These are phyloP conservation scores for Caenorhabditis wallacei DNA, from an alignment of 2,888 invertebrate genomes.

Conservation along the genomic window DNA sequence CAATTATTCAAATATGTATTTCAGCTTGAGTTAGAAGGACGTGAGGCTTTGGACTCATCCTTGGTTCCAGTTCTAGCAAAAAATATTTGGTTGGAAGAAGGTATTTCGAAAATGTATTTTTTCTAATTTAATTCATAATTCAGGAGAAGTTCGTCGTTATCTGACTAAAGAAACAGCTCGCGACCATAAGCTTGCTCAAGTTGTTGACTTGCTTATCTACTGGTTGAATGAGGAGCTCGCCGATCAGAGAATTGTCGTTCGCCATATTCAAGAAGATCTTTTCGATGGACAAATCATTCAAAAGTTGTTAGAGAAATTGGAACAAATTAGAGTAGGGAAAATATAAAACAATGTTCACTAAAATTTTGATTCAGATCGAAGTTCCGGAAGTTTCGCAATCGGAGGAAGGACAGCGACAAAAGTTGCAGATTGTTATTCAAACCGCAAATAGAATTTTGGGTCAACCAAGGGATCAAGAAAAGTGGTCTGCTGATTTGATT, in stretches of 20 bases:
- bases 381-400: slow-evolving; percentile 99
- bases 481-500: slow-evolving; percentile 96
- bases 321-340: slow-evolving; percentile 74
- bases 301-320: slow-evolving; percentile 86
- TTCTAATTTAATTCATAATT: slow-evolving; percentile 17
- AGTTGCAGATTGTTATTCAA: slow-evolving; percentile 91
- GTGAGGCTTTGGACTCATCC: slow-evolving; percentile 81
- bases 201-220: slow-evolving; percentile 88
- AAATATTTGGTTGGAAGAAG: slow-evolving; percentile 87
- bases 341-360: neutral
- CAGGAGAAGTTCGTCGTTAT: slow-evolving; percentile 95
- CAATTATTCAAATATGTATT: slow-evolving; percentile 2
- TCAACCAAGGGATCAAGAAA: slow-evolving; percentile 87
- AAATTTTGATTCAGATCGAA: slow-evolving; percentile 88
- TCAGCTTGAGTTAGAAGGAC: slow-evolving; percentile 81
- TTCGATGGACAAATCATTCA: slow-evolving; percentile 95
- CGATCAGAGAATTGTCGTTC: slow-evolving; percentile 94
- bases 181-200: slow-evolving; percentile 87
- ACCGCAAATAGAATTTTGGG: slow-evolving; percentile 90
- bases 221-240: slow-evolving; percentile 99
- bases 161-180: slow-evolving; percentile 93
- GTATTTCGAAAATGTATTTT: slow-evolving; percentile 49
- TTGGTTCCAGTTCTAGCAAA: slow-evolving; percentile 79
- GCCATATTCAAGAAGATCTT: slow-evolving; percentile 95
- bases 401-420: slow-evolving; percentile 97